Conservation (phyloP, 1,140 invertebrate genomes). For the Vanessa atalanta region DNA sequence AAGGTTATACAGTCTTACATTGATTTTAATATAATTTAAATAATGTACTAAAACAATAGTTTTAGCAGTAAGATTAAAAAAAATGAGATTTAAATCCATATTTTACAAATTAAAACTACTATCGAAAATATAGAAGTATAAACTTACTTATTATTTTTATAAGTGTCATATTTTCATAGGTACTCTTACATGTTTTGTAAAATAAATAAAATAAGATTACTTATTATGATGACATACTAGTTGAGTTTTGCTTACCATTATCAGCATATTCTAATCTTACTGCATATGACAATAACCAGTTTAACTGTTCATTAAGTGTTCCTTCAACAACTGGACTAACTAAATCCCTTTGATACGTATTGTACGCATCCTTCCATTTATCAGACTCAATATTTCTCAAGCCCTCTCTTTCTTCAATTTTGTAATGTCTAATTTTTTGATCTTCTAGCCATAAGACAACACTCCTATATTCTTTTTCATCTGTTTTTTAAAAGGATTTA, state of each 20-base stretch:
- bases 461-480: constrained; percentile 89
- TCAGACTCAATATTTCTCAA: constrained; percentile 84
- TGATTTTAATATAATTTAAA: no score
- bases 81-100: no score
- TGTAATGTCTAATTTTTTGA: constrained; percentile 94
- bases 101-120: no score
- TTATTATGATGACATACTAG: not conserved
- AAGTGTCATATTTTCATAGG: no score
- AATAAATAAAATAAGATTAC: not conserved
- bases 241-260: constrained; percentile 83
- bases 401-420: constrained; percentile 89
- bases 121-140: no score
- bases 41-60: no score
- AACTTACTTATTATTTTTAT: no score
- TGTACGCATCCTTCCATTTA: constrained; percentile 88
- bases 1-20: not conserved
- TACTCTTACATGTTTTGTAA: no score
- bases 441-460: constrained; percentile 95
- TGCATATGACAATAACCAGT: constrained; percentile 93
- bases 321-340: constrained; percentile 82
- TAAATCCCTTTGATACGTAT: constrained; percentile 89
- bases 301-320: constrained; percentile 83
- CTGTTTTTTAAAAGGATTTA: constrained; percentile 73
- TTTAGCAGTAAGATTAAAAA: no score
- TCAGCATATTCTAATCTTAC: constrained; percentile 91